Evolutionary conservation across 1,140 invertebrate genomes (phyloP).

Genomic region (Nomia melanderi): DNA sequence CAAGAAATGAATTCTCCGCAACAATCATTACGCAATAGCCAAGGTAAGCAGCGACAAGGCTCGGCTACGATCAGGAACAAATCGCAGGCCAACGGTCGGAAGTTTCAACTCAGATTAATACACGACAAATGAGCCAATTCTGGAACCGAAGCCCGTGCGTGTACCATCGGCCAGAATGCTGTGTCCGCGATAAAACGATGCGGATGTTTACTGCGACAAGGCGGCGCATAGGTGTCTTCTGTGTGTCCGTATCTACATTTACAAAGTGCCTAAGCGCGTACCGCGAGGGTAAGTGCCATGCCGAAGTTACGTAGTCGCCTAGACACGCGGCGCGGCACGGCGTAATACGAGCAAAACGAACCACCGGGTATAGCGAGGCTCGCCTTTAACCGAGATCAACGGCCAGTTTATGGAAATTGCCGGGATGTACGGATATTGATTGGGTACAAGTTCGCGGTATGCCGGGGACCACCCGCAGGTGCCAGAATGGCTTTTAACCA

Average conservation of each 20-base stretch:
- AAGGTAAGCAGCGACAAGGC: no score
- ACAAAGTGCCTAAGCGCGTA: constrained; percentile 13
- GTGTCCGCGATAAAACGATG: constrained; percentile 14
- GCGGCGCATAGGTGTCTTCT: neutral
- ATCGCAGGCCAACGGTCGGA: neutral
- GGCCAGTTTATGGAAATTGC: constrained; percentile 71
- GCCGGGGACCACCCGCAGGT: constrained; percentile 66
- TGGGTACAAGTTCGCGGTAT: constrained; percentile 63
- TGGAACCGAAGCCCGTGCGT: neutral
- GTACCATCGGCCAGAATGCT: constrained; percentile 37
- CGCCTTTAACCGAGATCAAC: constrained; percentile 38
- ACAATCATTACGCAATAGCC: no score
- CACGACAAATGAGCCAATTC: constrained; percentile 34
- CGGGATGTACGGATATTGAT: constrained; percentile 70
- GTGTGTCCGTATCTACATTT: constrained; percentile 23
- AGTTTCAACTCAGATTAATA: constrained; percentile 26
- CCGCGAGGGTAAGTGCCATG: neutral
- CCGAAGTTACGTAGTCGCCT: neutral
- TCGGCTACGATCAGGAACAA: neutral
- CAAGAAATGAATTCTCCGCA: no score
- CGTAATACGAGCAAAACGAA: constrained; percentile 29
- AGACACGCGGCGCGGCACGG: neutral
- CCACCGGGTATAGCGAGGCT: neutral
- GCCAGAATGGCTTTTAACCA: constrained; percentile 29
- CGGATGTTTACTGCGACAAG: constrained; percentile 28